Conservation (phyloP, 2,888 invertebrate genomes). For the Thera britannica region DNA sequence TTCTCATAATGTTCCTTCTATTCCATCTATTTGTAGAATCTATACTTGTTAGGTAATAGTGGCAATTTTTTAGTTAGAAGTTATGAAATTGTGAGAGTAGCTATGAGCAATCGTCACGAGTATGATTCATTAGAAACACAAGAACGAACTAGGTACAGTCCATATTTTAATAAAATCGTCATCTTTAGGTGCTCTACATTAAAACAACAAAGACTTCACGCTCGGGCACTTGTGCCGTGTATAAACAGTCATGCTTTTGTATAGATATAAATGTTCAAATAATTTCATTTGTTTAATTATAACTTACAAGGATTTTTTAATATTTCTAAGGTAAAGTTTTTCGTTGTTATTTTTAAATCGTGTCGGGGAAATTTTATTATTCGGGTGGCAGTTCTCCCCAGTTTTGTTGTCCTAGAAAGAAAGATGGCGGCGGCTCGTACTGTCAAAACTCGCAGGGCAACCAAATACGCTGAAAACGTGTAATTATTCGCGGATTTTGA, state of each 20-base stretch:
- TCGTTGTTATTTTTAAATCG: neutral
- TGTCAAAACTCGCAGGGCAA: slow-evolving; percentile 75
- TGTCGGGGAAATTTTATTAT: slow-evolving; percentile 21
- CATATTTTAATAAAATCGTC: neutral
- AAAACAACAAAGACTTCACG: slow-evolving; percentile 8
- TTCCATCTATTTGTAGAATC: no score
- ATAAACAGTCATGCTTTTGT: slow-evolving; percentile 17
- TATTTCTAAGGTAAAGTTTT: slow-evolving; percentile 12
- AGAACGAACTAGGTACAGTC: neutral
- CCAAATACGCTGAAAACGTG: slow-evolving; percentile 68
- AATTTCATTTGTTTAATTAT: slow-evolving; percentile 16
- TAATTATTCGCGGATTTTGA: slow-evolving; percentile 57
- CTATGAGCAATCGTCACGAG: slow-evolving; percentile 7
- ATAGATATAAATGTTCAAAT: slow-evolving; percentile 11
- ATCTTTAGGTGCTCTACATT: slow-evolving; percentile 9
- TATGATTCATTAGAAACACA: slow-evolving; percentile 18
- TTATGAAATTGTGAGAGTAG: slow-evolving; percentile 10
- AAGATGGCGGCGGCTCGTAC: slow-evolving; percentile 77
- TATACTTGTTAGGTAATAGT: no score
- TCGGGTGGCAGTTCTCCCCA: slow-evolving; percentile 61
- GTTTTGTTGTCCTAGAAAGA: slow-evolving; percentile 71
- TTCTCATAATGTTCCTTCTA: no score
- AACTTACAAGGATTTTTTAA: slow-evolving; percentile 5
- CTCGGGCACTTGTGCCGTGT: neutral
- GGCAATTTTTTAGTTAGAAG: neutral